Conservation (phyloP, 2,797 vertebrate genomes). For the Scyliorhinus canicula region DNA sequence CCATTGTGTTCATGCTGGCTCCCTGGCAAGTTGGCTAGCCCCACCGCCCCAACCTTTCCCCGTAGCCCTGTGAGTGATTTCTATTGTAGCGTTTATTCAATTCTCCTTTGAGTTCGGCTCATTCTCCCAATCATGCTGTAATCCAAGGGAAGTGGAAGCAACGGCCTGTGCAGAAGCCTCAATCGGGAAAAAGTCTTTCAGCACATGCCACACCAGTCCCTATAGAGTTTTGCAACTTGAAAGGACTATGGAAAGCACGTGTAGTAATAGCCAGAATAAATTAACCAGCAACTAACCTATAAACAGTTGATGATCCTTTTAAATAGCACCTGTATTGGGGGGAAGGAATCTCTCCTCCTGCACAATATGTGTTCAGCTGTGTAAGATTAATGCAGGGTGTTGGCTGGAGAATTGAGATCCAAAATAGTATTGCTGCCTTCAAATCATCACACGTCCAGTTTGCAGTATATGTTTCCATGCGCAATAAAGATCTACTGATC, state of each 20-base stretch:
- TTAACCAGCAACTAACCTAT: background rate
- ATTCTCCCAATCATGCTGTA: background rate
- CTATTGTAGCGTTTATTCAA: background rate
- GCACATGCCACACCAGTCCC: background rate
- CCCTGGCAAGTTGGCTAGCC: too few species aligned
- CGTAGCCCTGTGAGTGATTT: background rate
- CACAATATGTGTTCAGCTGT: background rate
- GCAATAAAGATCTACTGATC: too few species aligned
- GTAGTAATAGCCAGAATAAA: background rate
- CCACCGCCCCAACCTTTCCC: background rate
- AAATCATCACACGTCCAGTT: background rate
- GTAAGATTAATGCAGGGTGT: background rate
- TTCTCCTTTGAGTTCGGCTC: background rate
- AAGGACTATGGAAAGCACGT: background rate
- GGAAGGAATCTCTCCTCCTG: background rate
- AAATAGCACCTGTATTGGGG: background rate
- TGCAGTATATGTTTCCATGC: background rate
- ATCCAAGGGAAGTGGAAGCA: background rate
- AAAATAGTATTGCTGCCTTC: background rate
- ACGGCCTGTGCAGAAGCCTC: background rate
- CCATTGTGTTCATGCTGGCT: too few species aligned
- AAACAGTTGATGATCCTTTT: background rate
- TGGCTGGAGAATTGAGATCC: background rate
- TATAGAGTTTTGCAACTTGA: background rate
- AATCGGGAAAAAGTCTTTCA: background rate